Conservation (phyloP, 2,888 invertebrate genomes). For the Lycophotia porphyrea region DNA sequence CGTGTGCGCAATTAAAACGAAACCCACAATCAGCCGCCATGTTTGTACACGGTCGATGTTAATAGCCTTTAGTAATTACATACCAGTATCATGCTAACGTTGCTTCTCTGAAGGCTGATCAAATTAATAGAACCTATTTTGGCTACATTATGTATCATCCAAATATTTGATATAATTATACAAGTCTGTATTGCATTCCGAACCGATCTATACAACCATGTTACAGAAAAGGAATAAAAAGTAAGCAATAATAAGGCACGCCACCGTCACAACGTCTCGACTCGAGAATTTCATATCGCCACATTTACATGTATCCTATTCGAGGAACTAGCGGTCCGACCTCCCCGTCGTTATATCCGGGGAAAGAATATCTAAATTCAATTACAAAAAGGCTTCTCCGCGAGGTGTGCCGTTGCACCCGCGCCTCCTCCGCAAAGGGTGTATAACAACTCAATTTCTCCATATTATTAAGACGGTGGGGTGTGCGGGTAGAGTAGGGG, state of each 20-base stretch:
- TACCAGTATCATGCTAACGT: conserved; percentile 87
- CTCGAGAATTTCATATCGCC: conserved; percentile 84
- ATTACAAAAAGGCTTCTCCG: conserved; percentile 89
- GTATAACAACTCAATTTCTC: conserved; percentile 90
- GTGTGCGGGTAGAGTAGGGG: conserved; percentile 82
- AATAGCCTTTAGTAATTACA: conserved; percentile 90
- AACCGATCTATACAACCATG: conserved; percentile 59
- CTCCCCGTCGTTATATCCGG: conserved; percentile 85
- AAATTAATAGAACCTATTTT: conserved; percentile 89
- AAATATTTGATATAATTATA: conserved; percentile 68
- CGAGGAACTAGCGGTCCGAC: conserved; percentile 82
- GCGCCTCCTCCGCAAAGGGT: conserved; percentile 88
- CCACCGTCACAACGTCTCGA: conserved; percentile 73
- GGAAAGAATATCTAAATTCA: conserved; percentile 90
- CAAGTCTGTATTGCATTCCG: conserved; percentile 62
- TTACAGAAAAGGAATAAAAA: conserved; percentile 68
- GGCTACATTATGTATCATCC: conserved; percentile 73
- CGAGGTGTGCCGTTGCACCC: conserved; percentile 88
- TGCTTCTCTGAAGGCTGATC: conserved; percentile 89
- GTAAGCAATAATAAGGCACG: conserved; percentile 76
- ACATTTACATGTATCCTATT: conserved; percentile 82
- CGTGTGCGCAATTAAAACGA: conserved; percentile 90
- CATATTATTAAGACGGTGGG: conserved; percentile 89
- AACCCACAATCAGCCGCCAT: conserved; percentile 90
- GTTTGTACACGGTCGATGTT: conserved; percentile 90